Evolutionary conservation across 2,113 vertebrate species (phyloP), one percentile per base, ranked within the genome.

Genomic region (Sphaerodactylus townsendi): DNA sequence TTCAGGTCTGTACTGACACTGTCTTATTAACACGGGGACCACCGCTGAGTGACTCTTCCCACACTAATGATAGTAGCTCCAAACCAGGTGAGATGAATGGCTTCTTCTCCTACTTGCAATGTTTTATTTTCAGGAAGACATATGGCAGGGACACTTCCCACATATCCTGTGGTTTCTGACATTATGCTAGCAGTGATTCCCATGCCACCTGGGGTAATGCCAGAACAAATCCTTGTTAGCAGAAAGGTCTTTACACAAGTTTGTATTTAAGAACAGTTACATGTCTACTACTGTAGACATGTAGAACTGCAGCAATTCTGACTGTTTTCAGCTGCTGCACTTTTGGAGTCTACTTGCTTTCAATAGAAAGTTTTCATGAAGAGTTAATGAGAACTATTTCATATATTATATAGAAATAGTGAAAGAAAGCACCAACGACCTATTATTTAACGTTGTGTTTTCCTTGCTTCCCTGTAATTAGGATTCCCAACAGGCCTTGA

Each of bases 301-400:
- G n/a, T 33, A 53, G 50, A 53, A 19, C 15, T 53, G 69, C 17
- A 62, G 33, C 15, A 33, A 41, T 59, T 48, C 28, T 35, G 41
- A 6, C 25, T 64, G 30, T 46, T 79, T 50, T 25, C 77, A 79
- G 10, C n/a, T 37, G 10, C n/a, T 74, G 19, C 21, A 10, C 17
- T 53, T 68, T 50, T 76, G 46, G 15, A 68, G 64, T n/a, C 46
- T 76, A 66, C 62, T 65, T 83, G 81, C 62, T 75, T 79, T 79
- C 5, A 44, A 41, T 33, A 79, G 25, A 35, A 66, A 66, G 28
- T 46, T 19, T 4, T 35, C 41, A 28, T 11, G 25, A 30, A 3
- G 19, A 30, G 23, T 78, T 37, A 19, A 30, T 19, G 37, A 39
- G 41, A 79, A 21, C 9, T 19, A 33, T 23, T 39, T 33, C 11